Evolutionary conservation across 2,888 invertebrate genomes (phyloP).

Genomic region (Drosophila ochracea): DNA sequence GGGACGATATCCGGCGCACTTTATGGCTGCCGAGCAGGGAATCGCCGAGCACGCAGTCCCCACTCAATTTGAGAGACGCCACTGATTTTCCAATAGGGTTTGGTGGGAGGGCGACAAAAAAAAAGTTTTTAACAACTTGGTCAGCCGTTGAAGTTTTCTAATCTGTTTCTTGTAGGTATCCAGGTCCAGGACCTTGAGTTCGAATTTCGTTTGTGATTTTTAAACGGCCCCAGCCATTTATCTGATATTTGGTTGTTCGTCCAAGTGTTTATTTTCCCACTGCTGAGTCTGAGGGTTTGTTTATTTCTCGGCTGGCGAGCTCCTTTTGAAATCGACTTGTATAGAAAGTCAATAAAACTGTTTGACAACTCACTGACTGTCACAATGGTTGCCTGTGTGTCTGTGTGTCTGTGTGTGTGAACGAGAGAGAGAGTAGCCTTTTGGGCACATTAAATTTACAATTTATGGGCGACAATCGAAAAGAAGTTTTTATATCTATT

Average conservation of each 20-base stretch:
- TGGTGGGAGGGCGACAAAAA: background rate
- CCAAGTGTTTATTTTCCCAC: constrained; percentile 73
- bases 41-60: constrained; percentile 35
- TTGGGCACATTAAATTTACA: constrained; percentile 73
- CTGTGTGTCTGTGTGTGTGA: constrained; percentile 8
- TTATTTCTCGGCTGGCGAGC: constrained; percentile 42
- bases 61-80: constrained; percentile 61
- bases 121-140: constrained; percentile 70
- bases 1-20: constrained; percentile 49
- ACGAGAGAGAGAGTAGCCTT: constrained; percentile 24
- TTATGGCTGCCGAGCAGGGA: constrained; percentile 30
- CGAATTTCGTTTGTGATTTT: constrained; percentile 43
- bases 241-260: constrained; percentile 38
- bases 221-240: constrained; percentile 58
- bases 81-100: constrained; percentile 28
- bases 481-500: constrained; percentile 48
- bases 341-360: constrained; percentile 77
- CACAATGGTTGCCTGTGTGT: background rate
- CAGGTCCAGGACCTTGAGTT: constrained; percentile 14
- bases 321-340: constrained; percentile 52
- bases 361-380: constrained; percentile 72
- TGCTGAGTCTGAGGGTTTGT: constrained; percentile 47
- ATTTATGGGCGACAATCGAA: constrained; percentile 68
- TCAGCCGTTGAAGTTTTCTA: constrained; percentile 70
- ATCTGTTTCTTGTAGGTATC: constrained; percentile 59